Evolutionary conservation across 1,140 invertebrate species (phyloP), one percentile per base, ranked within the genome.

Genomic region (Brachionus calyciflorus): DNA sequence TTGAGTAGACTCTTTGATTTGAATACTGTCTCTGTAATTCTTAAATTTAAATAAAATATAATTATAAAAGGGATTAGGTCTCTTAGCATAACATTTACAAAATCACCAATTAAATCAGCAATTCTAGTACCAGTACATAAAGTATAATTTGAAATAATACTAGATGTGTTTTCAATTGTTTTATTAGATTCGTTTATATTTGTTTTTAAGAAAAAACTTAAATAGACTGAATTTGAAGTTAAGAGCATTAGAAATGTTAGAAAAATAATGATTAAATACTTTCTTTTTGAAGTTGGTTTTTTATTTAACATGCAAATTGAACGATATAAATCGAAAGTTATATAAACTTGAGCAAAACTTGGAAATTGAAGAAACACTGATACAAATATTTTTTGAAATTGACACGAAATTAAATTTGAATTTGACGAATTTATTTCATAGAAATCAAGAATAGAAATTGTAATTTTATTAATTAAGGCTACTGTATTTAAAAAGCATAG

Each of bases 81-180:
- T 65, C 21, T 65, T 26, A 65, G 19, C 1, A 65, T 9, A 12
- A 65, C 40, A 65, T 44, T 65, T 14, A 24, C 40, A 24, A 14
- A 7, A 44, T 65, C 60, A 10, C 60, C 24, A 2, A 65, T 44
- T 65, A 46, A 65, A 65, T 65, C 60, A 24, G 60, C 44, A 9
- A 65, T 46, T 44, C 12, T 44, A 4, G 41, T 65, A 14, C 60
- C 60, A 12, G 17, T 12, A 28, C 60, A 65, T 24, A 28, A 41
- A 21, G 19, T n/a, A 40, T 65, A 41, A 28, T 6, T 41, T 41
- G 9, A 10, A 33, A n/a, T 30, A 0, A 5, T 37, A 33, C 19
- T 30, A 14, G 12, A n/a, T 60, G 14, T 30, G 26, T 60, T 26
- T 26, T 21, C 55, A 33, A n/a, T 37, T 33, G 30, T 37, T 3